phyloP scores from a whole-genome alignment of 2,888 invertebrate species.

The Acheta domesticus region DNA sequence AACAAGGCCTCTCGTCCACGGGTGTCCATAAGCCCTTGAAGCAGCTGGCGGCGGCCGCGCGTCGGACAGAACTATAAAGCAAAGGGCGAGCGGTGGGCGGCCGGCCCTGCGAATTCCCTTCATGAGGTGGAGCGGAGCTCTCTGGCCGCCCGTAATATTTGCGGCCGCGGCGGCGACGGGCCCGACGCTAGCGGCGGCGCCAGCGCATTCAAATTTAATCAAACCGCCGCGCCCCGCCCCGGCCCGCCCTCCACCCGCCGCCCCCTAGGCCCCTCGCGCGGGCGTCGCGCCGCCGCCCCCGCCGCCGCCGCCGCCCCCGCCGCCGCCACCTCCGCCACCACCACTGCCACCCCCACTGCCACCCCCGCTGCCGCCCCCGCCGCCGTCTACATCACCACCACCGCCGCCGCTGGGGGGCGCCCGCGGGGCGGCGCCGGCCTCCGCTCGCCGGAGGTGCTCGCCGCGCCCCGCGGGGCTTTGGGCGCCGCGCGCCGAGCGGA shows the following conservation, averaged over 20 bases:
- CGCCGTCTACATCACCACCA: neutral
- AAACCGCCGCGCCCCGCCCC: conserved; percentile 25
- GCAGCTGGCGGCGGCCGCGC: too few relatives aligned
- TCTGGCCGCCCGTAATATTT: neutral
- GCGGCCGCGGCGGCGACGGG: neutral
- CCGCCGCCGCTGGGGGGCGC: neutral
- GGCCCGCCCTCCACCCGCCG: neutral
- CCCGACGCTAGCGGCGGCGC: neutral
- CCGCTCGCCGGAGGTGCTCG: neutral
- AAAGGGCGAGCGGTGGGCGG: too few relatives aligned
- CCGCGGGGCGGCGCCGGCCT: neutral
- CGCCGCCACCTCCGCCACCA: conserved; percentile 28
- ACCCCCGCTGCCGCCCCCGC: neutral
- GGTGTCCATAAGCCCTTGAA: too few relatives aligned
- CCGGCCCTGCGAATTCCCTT: too few relatives aligned
- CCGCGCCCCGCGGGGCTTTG: neutral
- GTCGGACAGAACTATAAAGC: too few relatives aligned
- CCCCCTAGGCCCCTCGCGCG: neutral
- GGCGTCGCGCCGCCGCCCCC: neutral
- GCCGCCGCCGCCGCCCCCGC: neutral
- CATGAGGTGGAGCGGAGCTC: neutral
- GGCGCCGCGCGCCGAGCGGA: neutral
- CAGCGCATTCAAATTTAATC: conserved; percentile 35
- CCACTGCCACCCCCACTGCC: neutral
- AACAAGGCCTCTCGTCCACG: too few relatives aligned